Conservation (phyloP, 2,113 vertebrate genomes). For the Scatophagus argus region DNA sequence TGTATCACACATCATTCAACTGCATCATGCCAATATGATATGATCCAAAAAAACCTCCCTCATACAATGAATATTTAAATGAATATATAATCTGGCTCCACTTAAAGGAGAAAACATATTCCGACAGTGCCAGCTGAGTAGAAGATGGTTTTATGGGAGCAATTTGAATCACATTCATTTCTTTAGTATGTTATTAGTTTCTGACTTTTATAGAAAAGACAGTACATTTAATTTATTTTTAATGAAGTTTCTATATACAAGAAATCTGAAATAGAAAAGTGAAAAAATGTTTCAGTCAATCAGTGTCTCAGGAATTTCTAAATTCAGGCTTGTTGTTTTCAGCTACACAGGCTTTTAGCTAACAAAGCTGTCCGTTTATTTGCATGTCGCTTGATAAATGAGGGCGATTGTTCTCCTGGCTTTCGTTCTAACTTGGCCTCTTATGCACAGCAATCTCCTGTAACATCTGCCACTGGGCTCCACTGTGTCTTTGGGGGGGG, state of each 20-base stretch:
- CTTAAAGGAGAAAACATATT: too few species aligned
- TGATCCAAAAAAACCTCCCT: neutral
- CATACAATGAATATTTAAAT: neutral
- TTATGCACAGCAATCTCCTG: neutral
- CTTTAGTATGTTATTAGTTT: too few species aligned
- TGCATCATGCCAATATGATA: neutral
- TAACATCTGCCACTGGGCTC: constrained; percentile 36
- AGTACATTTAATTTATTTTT: too few species aligned
- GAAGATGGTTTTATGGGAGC: too few species aligned
- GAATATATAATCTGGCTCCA: too few species aligned
- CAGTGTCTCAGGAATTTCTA: too few species aligned
- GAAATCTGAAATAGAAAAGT: neutral
- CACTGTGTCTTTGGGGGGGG: neutral
- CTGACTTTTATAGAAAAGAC: too few species aligned
- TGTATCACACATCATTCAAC: neutral
- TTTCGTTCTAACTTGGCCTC: constrained; percentile 31
- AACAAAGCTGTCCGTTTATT: neutral
- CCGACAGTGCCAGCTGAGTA: too few species aligned
- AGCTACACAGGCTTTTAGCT: neutral
- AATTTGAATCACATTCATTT: too few species aligned
- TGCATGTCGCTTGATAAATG: constrained; percentile 25
- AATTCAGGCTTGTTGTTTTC: too few species aligned
- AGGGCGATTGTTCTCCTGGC: neutral
- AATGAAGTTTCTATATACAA: too few species aligned
- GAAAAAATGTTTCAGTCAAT: neutral